These are phyloP conservation scores for Caradrina clavipalpis DNA, from an alignment of 2,888 invertebrate species.

Conservation along the genomic window DNA sequence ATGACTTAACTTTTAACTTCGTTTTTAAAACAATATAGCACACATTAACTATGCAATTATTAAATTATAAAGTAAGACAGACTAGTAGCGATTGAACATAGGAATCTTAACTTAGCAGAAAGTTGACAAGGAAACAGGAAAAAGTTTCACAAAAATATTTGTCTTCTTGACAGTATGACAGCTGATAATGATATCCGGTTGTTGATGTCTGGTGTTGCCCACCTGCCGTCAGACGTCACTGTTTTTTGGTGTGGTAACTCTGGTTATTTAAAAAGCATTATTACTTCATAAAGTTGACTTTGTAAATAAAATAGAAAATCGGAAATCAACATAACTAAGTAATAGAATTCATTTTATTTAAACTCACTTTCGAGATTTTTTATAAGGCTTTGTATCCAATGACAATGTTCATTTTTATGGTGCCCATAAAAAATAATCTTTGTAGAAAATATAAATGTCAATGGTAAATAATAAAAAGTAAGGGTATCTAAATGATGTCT, in stretches of 20 bases:
- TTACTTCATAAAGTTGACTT: too few relatives aligned
- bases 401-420: too few relatives aligned
- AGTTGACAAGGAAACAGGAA: constrained; percentile 21
- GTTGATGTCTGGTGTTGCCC: neutral
- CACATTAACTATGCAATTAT: neutral
- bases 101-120: neutral
- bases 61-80: neutral
- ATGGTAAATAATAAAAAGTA: neutral
- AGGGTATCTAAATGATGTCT: neutral
- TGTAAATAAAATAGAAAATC: too few relatives aligned
- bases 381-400: too few relatives aligned
- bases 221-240: neutral
- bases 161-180: constrained; percentile 15
- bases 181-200: constrained; percentile 2
- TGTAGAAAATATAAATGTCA: neutral
- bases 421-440: too few relatives aligned
- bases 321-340: too few relatives aligned
- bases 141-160: constrained; percentile 33
- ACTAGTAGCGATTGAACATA: neutral
- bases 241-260: neutral
- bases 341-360: too few relatives aligned
- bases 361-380: too few relatives aligned
- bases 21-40: constrained; percentile 24
- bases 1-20: constrained; percentile 1
- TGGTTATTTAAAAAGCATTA: too few relatives aligned